phyloP scores from a whole-genome alignment of 2,888 invertebrate genomes.

The Poecilus cupreus region DNA sequence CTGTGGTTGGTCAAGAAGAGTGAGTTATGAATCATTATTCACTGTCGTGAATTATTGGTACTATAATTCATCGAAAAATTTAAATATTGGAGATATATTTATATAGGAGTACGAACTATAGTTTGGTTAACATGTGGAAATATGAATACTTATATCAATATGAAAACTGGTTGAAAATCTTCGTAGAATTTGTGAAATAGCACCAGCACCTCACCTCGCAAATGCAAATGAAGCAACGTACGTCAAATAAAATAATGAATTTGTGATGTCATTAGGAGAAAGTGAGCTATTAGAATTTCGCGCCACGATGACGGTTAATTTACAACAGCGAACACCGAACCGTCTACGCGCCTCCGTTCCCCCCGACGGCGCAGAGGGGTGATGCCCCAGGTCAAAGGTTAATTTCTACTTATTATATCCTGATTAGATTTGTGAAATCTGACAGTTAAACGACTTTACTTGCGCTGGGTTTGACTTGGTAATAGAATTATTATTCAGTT shows the following conservation, averaged over 20 bases:
- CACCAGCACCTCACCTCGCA: not conserved
- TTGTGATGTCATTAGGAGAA: slow-evolving; percentile 32
- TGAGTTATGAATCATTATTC: too few species aligned
- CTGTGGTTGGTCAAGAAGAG: too few species aligned
- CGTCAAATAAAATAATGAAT: slow-evolving; percentile 23
- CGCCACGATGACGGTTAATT: slow-evolving; percentile 24
- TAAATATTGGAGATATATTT: too few species aligned
- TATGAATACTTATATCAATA: too few species aligned
- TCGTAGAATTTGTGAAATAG: not conserved
- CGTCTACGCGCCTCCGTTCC: not conserved
- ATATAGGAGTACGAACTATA: too few species aligned
- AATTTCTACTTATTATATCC: slow-evolving; percentile 49
- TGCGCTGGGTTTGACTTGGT: not conserved
- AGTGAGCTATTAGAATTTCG: slow-evolving; percentile 28
- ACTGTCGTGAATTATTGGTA: too few species aligned
- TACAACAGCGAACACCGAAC: not conserved
- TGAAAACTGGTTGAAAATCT: too few species aligned
- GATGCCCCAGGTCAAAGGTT: slow-evolving; percentile 38
- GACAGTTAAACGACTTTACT: slow-evolving; percentile 48
- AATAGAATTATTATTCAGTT: slow-evolving; percentile 29
- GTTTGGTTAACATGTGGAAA: too few species aligned
- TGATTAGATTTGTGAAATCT: slow-evolving; percentile 48
- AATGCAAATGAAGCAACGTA: slow-evolving; percentile 21
- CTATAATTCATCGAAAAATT: too few species aligned
- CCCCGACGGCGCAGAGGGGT: not conserved